Evolutionary conservation across 2,888 invertebrate genomes (phyloP), one percentile per base, ranked within the genome.

Genomic region (Mythimna albipuncta): DNA sequence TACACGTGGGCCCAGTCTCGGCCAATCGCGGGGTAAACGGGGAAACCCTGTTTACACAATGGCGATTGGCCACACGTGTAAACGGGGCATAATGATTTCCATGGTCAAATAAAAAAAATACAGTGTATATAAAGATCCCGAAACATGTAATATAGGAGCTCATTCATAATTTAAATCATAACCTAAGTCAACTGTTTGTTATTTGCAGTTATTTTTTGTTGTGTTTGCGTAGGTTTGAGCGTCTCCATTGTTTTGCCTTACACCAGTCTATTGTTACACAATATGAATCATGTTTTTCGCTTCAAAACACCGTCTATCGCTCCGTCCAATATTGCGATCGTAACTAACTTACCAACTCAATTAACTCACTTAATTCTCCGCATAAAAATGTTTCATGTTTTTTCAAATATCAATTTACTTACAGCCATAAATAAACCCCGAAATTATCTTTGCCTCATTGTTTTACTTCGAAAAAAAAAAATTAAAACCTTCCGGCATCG

Each of bases 361-460:
- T 75, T 79, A 80, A 32, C 57, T 58, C n/a, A 2, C 13, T 57
- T 54, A 54, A 75, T 57, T 55, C 50, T 38, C 47, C n/a, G n/a
- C 41, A 38, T 44, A 65, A 81, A 70, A 74, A 41, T 19, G 63
- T 69, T 35, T 50, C 26, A 69, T 59, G 38, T 47, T 77, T 69
- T 73, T 54, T 35, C 10, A 66, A 57, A 64, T 72, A 66, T 66
- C 68, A 74, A 74, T 77, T 72, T 72, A 71, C 47, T 76, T 55
- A 38, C 54, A 11, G 57, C 41, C 65, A 64, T 63, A 80, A 81
- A 81, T 70, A 68, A 69, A 67, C 32, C 63, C 62, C 32, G 32
- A 77, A 84, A 72, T 81, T 81, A 70, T 81, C 77, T 74, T 61
- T 55, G 50, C 61, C 13, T 69, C 68, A 73, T 57, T 68, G 64